phyloP scores from a whole-genome alignment of 2,888 invertebrate species.

The Idaea straminata region DNA sequence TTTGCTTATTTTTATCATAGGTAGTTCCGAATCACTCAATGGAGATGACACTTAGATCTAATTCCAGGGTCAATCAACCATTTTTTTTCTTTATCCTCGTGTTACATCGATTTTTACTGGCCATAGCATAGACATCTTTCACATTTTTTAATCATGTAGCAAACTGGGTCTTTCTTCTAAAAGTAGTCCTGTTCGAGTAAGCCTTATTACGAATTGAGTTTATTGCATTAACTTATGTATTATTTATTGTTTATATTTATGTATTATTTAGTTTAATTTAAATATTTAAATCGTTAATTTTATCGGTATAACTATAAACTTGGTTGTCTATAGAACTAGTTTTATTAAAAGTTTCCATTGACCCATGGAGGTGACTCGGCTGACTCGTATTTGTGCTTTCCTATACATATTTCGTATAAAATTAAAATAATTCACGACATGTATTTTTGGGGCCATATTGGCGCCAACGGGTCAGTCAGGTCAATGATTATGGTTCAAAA shows the following conservation, averaged over 20 bases:
- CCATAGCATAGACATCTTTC: too few relatives aligned
- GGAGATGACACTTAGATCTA: too few relatives aligned
- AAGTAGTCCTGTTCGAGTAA: not conserved
- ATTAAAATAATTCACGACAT: slow-evolving; percentile 2
- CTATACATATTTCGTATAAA: not conserved
- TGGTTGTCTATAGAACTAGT: not conserved
- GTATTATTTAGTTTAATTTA: not conserved
- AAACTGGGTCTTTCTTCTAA: not conserved
- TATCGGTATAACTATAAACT: not conserved
- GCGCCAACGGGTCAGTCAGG: slow-evolving; percentile 31
- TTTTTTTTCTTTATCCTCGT: too few relatives aligned
- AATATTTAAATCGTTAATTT: not conserved
- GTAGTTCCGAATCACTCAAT: too few relatives aligned
- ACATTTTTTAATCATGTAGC: too few relatives aligned
- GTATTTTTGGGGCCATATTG: slow-evolving; percentile 7
- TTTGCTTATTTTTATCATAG: too few relatives aligned
- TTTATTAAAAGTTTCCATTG: slow-evolving; percentile 2
- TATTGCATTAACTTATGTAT: not conserved
- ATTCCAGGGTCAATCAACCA: too few relatives aligned
- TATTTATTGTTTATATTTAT: not conserved
- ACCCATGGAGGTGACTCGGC: not conserved
- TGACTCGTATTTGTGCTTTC: not conserved
- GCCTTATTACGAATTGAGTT: not conserved
- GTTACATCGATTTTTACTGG: too few relatives aligned
- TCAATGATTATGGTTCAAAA: slow-evolving; percentile 3